These are phyloP conservation scores for Drosophila borealis DNA, from an alignment of 2,888 invertebrate species.

Conservation along the genomic window DNA sequence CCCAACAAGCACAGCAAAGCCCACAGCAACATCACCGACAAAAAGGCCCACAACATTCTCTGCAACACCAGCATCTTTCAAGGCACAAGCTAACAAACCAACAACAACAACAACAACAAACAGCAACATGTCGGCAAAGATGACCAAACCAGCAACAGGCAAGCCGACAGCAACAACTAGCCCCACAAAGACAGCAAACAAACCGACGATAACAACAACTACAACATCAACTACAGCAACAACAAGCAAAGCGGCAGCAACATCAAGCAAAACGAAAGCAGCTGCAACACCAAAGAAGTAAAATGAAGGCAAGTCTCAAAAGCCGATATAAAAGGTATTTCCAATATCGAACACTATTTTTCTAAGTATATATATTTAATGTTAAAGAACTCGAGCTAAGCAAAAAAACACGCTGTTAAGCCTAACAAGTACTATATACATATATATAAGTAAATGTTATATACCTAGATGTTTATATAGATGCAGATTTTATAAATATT, in stretches of 20 bases:
- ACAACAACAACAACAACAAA: conserved; percentile 19
- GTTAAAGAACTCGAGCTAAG: conserved; percentile 48
- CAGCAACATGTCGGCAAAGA: conserved; percentile 44
- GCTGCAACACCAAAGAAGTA: conserved; percentile 58
- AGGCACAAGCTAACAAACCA: conserved; percentile 29
- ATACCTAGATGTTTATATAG: conserved; percentile 44
- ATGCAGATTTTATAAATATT: conserved; percentile 51
- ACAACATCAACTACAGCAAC: conserved; percentile 36
- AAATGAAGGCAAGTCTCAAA: conserved; percentile 6
- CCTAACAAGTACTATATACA: conserved; percentile 18
- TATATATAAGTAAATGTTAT: conserved; percentile 35
- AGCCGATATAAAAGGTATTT: conserved; percentile 21
- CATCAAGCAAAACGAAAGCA: conserved; percentile 58
- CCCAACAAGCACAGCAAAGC: conserved; percentile 5
- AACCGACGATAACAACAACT: conserved; percentile 25
- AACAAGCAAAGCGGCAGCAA: conserved; percentile 19
- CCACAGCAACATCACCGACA: conserved; percentile 13
- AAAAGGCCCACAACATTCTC: conserved; percentile 19
- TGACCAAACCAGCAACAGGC: conserved; percentile 30
- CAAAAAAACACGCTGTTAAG: conserved; percentile 17
- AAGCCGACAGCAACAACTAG: conserved; percentile 48
- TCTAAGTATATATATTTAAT: conserved; percentile 56
- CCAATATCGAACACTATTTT: conserved; percentile 65
- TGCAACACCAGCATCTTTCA: conserved; percentile 20
- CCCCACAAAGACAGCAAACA: conserved; percentile 49